These are phyloP conservation scores for Spheniscus mendiculus DNA, from an alignment of 2,113 vertebrate genomes.

Conservation along the genomic window DNA sequence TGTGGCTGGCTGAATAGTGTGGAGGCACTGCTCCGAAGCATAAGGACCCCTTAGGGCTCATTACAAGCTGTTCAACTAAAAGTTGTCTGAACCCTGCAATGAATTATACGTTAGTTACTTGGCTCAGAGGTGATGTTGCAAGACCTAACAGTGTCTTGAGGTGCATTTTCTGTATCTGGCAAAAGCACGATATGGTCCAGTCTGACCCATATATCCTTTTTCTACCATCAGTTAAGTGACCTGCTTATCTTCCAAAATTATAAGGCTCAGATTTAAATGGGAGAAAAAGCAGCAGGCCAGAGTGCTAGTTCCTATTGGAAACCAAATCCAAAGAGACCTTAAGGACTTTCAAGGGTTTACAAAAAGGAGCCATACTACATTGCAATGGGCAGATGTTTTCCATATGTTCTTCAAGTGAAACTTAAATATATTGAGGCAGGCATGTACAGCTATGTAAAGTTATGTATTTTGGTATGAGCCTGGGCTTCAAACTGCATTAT, in stretches of 20 bases:
- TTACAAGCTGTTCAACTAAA: background rate
- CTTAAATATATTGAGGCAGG: slow-evolving; percentile 43
- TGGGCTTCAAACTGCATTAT: slow-evolving; percentile 63
- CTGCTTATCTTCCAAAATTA: background rate
- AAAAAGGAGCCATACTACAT: background rate
- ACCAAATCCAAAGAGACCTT: slow-evolving; percentile 33
- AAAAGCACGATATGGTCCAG: background rate
- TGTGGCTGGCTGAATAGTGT: background rate
- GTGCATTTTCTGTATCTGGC: background rate
- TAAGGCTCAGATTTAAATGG: slow-evolving; percentile 10
- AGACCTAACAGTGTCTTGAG: background rate
- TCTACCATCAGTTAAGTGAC: background rate
- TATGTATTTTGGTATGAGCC: slow-evolving; percentile 61
- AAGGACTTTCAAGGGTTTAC: slow-evolving; percentile 53
- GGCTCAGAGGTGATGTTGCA: background rate
- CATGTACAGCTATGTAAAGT: background rate
- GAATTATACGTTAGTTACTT: background rate
- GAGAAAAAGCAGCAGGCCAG: slow-evolving; percentile 52
- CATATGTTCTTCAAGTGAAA: slow-evolving; percentile 71
- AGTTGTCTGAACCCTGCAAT: background rate
- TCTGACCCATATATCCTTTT: background rate
- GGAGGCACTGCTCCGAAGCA: accelerated
- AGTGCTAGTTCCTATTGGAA: slow-evolving; percentile 50
- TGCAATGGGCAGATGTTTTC: slow-evolving; percentile 72
- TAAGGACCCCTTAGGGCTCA: background rate